phyloP scores from a whole-genome alignment of 2,888 invertebrate species.

The Pristionchus japonicus region DNA sequence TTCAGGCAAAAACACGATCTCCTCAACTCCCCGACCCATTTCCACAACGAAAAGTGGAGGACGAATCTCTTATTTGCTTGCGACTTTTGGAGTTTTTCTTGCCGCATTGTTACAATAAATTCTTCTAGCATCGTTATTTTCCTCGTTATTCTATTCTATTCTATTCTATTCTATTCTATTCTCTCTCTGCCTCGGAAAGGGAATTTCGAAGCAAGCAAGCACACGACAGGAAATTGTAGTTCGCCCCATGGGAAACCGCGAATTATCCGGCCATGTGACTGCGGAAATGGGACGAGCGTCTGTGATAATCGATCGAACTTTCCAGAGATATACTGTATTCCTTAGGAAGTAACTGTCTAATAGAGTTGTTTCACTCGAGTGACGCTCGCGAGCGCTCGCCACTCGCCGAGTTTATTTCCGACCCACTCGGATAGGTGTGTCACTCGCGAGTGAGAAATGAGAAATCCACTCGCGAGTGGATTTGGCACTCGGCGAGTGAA shows the following conservation, averaged over 20 bases:
- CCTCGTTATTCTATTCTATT: too few species aligned
- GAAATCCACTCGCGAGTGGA: too few species aligned
- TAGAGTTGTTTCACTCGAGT: too few species aligned
- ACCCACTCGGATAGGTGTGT: too few species aligned
- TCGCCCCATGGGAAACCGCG: not conserved
- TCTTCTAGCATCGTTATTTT: too few species aligned
- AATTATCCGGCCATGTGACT: not conserved
- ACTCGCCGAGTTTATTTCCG: too few species aligned
- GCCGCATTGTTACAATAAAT: not conserved
- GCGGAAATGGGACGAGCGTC: not conserved
- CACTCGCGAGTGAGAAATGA: too few species aligned
- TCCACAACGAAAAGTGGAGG: not conserved
- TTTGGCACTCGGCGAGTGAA: too few species aligned
- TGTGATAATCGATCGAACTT: not conserved
- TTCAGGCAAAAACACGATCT: not conserved
- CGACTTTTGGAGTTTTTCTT: not conserved
- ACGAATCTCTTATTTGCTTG: not conserved
- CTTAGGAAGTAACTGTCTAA: too few species aligned
- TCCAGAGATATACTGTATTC: too few species aligned
- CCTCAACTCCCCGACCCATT: not conserved
- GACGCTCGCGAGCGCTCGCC: too few species aligned
- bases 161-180: too few species aligned
- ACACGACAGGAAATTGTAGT: constrained; percentile 34
- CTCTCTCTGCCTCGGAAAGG: not conserved
- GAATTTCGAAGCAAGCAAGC: not conserved